phyloP scores from a whole-genome alignment of 2,888 invertebrate genomes.

The Andrena marginata region DNA sequence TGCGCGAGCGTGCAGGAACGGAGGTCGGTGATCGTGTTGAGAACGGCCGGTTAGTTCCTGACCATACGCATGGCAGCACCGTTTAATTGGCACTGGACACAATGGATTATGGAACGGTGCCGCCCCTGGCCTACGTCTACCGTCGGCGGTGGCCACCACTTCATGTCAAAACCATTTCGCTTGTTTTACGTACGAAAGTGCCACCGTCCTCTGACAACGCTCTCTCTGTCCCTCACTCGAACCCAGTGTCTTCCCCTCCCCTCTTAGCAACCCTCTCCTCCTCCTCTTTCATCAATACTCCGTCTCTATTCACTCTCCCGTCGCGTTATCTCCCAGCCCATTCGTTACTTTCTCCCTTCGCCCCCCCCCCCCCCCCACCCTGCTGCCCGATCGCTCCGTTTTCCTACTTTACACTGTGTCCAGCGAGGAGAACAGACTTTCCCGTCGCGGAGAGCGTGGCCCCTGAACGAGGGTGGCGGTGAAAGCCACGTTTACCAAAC shows the following conservation, averaged over 20 bases:
- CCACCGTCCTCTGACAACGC: constrained; percentile 52
- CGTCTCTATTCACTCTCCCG: neutral
- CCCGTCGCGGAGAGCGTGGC: neutral
- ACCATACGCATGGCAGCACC: constrained; percentile 84
- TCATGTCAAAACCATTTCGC: constrained; percentile 83
- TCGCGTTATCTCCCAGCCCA: neutral
- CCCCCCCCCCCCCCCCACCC: too few relatives aligned
- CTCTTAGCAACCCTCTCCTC: neutral
- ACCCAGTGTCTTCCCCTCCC: too few relatives aligned
- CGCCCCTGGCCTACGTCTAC: constrained; percentile 28
- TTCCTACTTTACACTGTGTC: neutral
- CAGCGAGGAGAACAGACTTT: constrained; percentile 10
- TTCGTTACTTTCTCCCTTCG: neutral
- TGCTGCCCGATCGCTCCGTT: neutral
- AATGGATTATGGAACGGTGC: constrained; percentile 84
- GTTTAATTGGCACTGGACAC: constrained; percentile 85
- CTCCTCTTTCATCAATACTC: neutral
- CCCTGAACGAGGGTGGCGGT: constrained; percentile 33
- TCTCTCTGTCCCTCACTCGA: constrained; percentile 11
- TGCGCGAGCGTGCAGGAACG: constrained; percentile 67
- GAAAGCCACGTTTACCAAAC: neutral
- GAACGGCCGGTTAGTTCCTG: constrained; percentile 83
- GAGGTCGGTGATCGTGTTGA: constrained; percentile 80
- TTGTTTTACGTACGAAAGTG: constrained; percentile 79
- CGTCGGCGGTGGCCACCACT: constrained; percentile 72